Conservation (phyloP, 1,140 invertebrate genomes). For the Drosophila chauvacae region DNA sequence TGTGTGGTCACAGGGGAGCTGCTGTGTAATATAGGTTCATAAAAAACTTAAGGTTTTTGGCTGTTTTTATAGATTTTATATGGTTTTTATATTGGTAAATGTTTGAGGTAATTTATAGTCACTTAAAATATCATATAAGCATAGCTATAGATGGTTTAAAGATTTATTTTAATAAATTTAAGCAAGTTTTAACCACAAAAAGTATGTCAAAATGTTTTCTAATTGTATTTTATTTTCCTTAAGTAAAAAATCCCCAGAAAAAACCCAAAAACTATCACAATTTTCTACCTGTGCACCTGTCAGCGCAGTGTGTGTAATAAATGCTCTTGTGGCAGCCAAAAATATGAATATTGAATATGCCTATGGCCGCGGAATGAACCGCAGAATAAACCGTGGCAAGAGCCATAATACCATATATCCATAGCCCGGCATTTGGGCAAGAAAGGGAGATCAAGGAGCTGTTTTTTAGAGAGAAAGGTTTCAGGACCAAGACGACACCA, state of each 20-base stretch:
- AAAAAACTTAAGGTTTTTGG: not conserved
- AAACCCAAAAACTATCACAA: not conserved
- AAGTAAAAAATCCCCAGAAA: not conserved
- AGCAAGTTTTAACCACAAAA: not conserved
- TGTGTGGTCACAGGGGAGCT: conserved; percentile 4
- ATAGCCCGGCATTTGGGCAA: not conserved
- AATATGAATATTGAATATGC: conserved; percentile 80
- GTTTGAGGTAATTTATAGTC: not conserved
- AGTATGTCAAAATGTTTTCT: rapidly evolving
- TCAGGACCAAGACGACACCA: conserved; percentile 37
- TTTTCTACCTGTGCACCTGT: conserved; percentile 20
- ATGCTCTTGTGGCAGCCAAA: conserved; percentile 60
- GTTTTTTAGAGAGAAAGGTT: not conserved
- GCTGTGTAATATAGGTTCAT: not conserved
- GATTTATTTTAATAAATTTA: not conserved
- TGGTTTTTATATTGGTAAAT: not conserved
- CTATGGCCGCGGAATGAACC: conserved; percentile 41
- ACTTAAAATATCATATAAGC: not conserved
- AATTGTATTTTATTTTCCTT: not conserved
- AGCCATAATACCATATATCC: conserved; percentile 23
- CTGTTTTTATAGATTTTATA: not conserved
- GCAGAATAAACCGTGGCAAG: conserved; percentile 44
- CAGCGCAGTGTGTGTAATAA: conserved; percentile 45
- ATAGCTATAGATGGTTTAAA: too few species aligned
- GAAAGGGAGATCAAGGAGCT: conserved; percentile 7